Percentiles rank a stretch among this genome's conserved stretches.
phyloP scores from a whole-genome alignment of 2,797 vertebrate genomes.

The Micromesistius poutassou region DNA sequence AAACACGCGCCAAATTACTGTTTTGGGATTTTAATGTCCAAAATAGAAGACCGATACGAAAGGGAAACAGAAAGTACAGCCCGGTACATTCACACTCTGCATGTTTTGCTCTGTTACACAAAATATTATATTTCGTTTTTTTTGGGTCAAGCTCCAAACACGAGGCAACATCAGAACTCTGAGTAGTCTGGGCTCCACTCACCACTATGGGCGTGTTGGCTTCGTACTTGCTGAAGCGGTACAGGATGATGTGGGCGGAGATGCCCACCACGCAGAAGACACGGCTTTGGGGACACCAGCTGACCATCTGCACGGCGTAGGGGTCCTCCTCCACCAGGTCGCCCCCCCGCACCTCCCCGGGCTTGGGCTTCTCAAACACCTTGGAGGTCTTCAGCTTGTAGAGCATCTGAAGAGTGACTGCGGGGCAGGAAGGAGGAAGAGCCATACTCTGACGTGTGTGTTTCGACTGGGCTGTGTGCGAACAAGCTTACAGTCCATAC shows the following conservation, averaged over 20 bases:
- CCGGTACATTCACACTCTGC: background rate
- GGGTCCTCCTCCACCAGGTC: constrained; percentile 94
- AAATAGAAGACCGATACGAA: too few species aligned
- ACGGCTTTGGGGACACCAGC: constrained; percentile 94
- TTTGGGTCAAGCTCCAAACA: background rate
- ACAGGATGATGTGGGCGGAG: constrained; percentile 90
- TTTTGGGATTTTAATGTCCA: too few species aligned
- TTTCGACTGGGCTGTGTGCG: background rate
- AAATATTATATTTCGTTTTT: background rate
- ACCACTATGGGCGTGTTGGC: constrained; percentile 90
- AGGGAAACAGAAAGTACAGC: background rate
- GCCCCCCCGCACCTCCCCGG: constrained; percentile 77
- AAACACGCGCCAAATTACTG: too few species aligned
- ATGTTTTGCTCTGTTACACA: background rate
- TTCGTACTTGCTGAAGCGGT: constrained; percentile 94
- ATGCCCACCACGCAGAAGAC: constrained; percentile 94
- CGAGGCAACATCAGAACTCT: background rate
- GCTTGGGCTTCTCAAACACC: constrained; percentile 92
- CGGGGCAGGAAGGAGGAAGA: background rate
- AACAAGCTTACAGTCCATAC: background rate
- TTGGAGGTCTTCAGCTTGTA: constrained; percentile 98
- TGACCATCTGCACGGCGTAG: constrained; percentile 93
- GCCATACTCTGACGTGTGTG: background rate
- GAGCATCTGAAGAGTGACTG: constrained; percentile 98
- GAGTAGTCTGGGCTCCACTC: constrained; percentile 62